These are phyloP conservation scores for Ephydatia muelleri DNA, from an alignment of 37 sponge, comb jelly and placozoan species.

Conservation along the genomic window DNA sequence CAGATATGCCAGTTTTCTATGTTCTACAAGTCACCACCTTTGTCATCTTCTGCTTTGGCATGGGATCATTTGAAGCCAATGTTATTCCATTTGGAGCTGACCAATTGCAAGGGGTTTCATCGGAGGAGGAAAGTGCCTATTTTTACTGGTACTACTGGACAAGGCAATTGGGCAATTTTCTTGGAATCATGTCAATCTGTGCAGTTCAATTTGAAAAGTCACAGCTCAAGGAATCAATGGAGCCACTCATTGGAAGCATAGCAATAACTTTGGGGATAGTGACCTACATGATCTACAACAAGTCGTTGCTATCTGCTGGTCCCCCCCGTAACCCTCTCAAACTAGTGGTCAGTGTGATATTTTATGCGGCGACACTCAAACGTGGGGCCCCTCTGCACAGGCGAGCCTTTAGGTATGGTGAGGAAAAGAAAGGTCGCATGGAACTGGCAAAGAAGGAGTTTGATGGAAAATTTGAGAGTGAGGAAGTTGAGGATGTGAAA, in stretches of 20 bases:
- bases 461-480: conserved; percentile 45
- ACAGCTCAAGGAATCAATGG: not conserved
- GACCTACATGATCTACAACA: not conserved
- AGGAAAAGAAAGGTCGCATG: conserved; percentile 29
- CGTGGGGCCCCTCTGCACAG: conserved; percentile 20
- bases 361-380: conserved; percentile 30
- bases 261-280: not conserved
- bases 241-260: not conserved
- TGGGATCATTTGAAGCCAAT: not conserved
- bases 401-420: conserved; percentile 50
- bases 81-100: not conserved
- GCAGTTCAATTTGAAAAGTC: not conserved
- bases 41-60: not conserved
- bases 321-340: conserved; percentile 28
- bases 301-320: not conserved
- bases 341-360: conserved; percentile 17
- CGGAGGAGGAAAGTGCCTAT: not conserved
- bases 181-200: not conserved
- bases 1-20: not conserved
- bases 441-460: conserved; percentile 48
- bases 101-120: not conserved
- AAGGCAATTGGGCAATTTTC: not conserved
- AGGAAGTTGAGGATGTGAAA: conserved; percentile 60
- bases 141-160: not conserved
- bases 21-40: not conserved